Evolutionary conservation across 2,113 vertebrate species (phyloP).

Genomic region (Zosterops hypoxanthus): DNA sequence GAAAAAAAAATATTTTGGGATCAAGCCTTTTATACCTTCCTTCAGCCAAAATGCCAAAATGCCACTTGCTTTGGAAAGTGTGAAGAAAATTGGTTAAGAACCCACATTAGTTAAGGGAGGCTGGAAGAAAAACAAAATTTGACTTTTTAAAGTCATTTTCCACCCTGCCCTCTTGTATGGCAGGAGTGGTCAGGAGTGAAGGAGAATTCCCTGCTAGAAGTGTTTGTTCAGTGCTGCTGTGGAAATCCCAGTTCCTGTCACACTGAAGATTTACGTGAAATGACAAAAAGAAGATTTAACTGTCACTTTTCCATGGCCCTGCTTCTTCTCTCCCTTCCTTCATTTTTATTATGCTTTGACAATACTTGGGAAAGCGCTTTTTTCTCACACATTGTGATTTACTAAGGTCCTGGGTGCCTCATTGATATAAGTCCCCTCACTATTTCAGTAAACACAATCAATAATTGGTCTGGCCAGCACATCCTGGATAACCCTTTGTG

Average conservation of each 20-base stretch:
- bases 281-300: not conserved
- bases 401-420: not conserved
- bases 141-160: constrained; percentile 30
- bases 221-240: not conserved
- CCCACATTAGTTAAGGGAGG: not conserved
- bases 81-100: constrained; percentile 15
- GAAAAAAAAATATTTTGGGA: not conserved
- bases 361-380: not conserved
- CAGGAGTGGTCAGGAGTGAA: not conserved
- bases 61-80: constrained; percentile 30
- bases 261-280: not conserved
- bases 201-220: not conserved
- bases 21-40: not conserved
- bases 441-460: not conserved
- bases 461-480: not conserved
- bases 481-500: not conserved
- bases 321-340: not conserved
- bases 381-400: not conserved
- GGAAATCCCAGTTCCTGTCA: not conserved
- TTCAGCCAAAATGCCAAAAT: not conserved
- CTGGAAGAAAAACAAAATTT: not conserved
- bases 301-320: not conserved
- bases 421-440: not conserved
- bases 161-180: not conserved
- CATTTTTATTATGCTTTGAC: not conserved